Base-by-base conservation (phyloP, 2,113 vertebrate genomes). In the Micromys minutus region DNA sequence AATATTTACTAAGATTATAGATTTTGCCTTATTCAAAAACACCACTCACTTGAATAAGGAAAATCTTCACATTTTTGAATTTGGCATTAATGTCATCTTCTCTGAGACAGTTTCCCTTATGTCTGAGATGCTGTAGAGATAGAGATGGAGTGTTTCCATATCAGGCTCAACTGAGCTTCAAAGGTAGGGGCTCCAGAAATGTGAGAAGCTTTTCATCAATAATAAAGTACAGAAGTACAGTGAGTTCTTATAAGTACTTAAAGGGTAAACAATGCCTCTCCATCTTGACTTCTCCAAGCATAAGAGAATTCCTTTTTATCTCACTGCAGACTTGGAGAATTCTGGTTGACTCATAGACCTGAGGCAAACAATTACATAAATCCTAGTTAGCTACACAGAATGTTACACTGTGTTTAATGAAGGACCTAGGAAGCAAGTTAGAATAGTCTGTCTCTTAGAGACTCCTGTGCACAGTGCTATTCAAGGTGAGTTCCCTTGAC, bases 1-100 rank as follows among this genome's bases (percentile, higher is more conserved):
- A 98, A 98, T 98, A 98, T 98, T 98, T 98, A 98, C 98, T 97
- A 97, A 98, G 98, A 98, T 98, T 98, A 98, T 96, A 98, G 97
- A 98, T 98, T 98, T 98, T 98, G 97, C 90, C 96, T 98, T 97
- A 85, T 97, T 98, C 97, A 98, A 98, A 98, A 98, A 96, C 91
- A 98, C 90, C 65, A 97, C 94, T 98, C 96, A 97, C 91, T 97
- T 15, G 63, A 97, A 98, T 98, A 98, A 98, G 97, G 96, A 98
- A 97, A 98, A 97, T 96, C 94, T 98, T 97, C 55, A 19, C 87
- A 71, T 98, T 98, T 97, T 93, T 42, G 67, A 75, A 50, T 97
- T 98, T 95, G 65, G 94, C 97, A 97, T 93, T 69, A 96, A 65
- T 55, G 94, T 63, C 95, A 92, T 75, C 31, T 90, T 31, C 11